Base-by-base conservation (phyloP, 1,140 invertebrate species). In the Drosophila paulistorum region DNA sequence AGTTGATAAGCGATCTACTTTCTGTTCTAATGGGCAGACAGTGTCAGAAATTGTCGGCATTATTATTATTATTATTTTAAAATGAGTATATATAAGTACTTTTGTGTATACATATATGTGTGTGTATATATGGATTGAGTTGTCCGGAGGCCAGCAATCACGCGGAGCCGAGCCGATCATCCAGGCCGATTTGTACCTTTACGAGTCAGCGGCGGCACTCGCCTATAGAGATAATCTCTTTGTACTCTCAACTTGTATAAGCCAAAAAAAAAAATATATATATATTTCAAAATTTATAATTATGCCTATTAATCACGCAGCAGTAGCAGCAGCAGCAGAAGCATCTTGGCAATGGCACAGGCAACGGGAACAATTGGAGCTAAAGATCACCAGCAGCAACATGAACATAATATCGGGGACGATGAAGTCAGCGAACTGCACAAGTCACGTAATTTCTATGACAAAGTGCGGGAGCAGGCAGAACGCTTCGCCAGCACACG, bases 351-450 rank as follows among this genome's bases (percentile, higher is more conserved):
- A 48, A 83, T 86, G 77, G 71, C 77, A 55, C 79, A 81, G 39
- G 66, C 71, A 42, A 75, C 75, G 30, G 63, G 60, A 54, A 78
- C 66, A 7, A n/a, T 37, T 35, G 58, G 23, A 60, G 79, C 57
- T 42, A 85, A 82, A 68, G 79, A 77, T 73, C 79, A 87, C 58
- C 68, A 70, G 30, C 71, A 71, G 65, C 68, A 71, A 30, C 71
- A 7, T 45, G 83, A 87, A 62, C 79, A 74, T 59, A 89, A 74
- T 59, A 89, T 89, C 80, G 83, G 61, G n/a, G 84, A 90, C 58
- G 83, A 81, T 65, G 85, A 90, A 73, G 74, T 79, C 66, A 76
- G 71, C 69, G 86, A 90, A 72, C 68, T 91, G 65, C 81, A 74
- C 58, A 58, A 33, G 23, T 41, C 71, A 37, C 68, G 66, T 68